A percentile compares a stretch with the other conserved stretches of the same genome.
phyloP scores from a whole-genome alignment of 2,888 invertebrate species.

The Heliconius cydno region DNA sequence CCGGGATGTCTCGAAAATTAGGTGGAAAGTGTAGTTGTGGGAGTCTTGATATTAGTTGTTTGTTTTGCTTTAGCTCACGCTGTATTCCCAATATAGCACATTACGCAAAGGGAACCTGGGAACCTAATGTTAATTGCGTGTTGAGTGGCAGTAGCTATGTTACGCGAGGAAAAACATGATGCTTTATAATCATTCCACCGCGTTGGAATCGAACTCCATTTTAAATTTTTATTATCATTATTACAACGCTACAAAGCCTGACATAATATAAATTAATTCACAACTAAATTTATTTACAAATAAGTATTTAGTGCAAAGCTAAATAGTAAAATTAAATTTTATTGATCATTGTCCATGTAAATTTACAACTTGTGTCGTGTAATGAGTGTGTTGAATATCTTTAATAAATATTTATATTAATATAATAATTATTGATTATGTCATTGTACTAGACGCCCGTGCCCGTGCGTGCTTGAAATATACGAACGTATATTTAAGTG shows the following conservation, averaged over 20 bases:
- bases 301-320: neutral
- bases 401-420: neutral
- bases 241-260: neutral
- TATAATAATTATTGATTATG: neutral
- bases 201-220: neutral
- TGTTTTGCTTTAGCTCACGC: too few species aligned
- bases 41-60: neutral
- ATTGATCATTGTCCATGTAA: neutral
- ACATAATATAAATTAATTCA: neutral
- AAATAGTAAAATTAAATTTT: slow-evolving; percentile 11
- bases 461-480: too few species aligned
- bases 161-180: neutral
- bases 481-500: too few species aligned
- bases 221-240: neutral
- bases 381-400: neutral
- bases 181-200: neutral
- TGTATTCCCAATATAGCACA: too few species aligned
- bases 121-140: too few species aligned
- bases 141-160: neutral
- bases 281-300: neutral
- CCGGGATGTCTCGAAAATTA: neutral
- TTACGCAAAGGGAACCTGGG: too few species aligned
- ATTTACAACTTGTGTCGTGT: slow-evolving; percentile 7
- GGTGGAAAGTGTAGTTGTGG: neutral
- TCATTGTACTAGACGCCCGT: neutral